A percentile compares a stretch with the other conserved stretches of the same genome.
phyloP scores from a whole-genome alignment of 2,113 vertebrate genomes.

The Colossoma macropomum region DNA sequence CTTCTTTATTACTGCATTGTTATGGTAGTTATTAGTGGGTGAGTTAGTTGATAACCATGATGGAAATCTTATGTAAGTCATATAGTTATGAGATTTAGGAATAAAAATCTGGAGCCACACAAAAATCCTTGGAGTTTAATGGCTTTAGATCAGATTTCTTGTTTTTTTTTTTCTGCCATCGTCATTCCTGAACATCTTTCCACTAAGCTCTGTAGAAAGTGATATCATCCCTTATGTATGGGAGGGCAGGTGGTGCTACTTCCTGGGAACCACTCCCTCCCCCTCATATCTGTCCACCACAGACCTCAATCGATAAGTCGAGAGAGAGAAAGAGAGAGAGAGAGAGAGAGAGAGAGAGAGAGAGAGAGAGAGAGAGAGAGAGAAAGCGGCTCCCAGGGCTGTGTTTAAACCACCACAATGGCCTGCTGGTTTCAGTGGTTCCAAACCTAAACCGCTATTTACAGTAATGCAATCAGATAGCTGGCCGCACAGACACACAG shows the following conservation, averaged over 20 bases:
- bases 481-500: constrained; percentile 8
- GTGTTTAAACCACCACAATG: constrained; percentile 59
- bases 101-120: neutral
- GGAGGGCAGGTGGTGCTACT: constrained; percentile 19
- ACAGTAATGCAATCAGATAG: constrained; percentile 56
- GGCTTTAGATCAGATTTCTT: constrained; percentile 15
- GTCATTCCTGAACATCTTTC: neutral
- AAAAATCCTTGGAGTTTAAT: neutral
- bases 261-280: constrained; percentile 8
- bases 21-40: neutral
- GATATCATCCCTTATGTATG: constrained; percentile 34
- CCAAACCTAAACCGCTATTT: constrained; percentile 54
- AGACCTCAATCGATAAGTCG: constrained; percentile 58
- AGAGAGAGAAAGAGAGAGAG: constrained; percentile 28
- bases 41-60: neutral
- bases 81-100: neutral
- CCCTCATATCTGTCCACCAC: constrained; percentile 40
- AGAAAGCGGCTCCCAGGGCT: constrained; percentile 49
- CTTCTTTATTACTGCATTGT: no score
- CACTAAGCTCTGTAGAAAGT: neutral
- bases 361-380: constrained; percentile 19
- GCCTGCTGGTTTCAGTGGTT: constrained; percentile 52
- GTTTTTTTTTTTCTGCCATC: neutral
- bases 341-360: constrained; percentile 24
- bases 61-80: neutral